These are phyloP conservation scores for Tethea ocularis DNA, from an alignment of 2,888 invertebrate genomes.

Conservation along the genomic window DNA sequence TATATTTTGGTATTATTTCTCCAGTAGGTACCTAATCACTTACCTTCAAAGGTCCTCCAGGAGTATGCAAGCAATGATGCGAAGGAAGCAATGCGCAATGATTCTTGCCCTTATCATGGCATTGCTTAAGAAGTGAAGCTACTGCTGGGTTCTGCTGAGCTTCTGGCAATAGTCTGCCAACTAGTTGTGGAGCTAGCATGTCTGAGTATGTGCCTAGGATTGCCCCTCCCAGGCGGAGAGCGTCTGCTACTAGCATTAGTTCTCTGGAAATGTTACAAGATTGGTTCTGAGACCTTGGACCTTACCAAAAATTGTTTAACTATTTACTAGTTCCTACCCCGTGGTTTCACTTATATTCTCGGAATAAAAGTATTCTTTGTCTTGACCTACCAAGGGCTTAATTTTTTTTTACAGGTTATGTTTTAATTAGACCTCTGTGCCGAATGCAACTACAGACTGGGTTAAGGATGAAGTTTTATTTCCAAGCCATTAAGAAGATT, in stretches of 20 bases:
- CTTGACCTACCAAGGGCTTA: too few species aligned
- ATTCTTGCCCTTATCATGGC: constrained; percentile 93
- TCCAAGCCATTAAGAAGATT: too few species aligned
- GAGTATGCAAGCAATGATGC: constrained; percentile 98
- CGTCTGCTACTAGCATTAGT: constrained; percentile 96
- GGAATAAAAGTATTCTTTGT: too few species aligned
- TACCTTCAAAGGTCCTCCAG: constrained; percentile 98
- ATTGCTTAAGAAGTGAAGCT: constrained; percentile 93
- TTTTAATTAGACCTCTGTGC: too few species aligned
- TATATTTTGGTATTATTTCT: too few species aligned
- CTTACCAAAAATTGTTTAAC: too few species aligned
- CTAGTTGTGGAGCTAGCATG: constrained; percentile 97
- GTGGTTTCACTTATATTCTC: too few species aligned
- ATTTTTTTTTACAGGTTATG: too few species aligned
- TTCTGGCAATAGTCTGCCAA: constrained; percentile 96
- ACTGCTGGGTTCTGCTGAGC: constrained; percentile 87
- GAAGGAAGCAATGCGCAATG: constrained; percentile 96
- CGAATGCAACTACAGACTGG: too few species aligned
- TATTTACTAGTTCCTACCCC: too few species aligned
- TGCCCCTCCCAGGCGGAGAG: constrained; percentile 96
- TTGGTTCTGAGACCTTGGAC: neutral
- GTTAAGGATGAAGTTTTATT: too few species aligned
- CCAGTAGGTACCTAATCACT: neutral
- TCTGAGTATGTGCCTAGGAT: constrained; percentile 95
- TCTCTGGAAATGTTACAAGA: constrained; percentile 85